Percentiles rank a stretch among this genome's conserved stretches.
These are phyloP conservation scores for Entomyzon cyanotis DNA, from an alignment of 2,113 vertebrate genomes.

Conservation along the genomic window DNA sequence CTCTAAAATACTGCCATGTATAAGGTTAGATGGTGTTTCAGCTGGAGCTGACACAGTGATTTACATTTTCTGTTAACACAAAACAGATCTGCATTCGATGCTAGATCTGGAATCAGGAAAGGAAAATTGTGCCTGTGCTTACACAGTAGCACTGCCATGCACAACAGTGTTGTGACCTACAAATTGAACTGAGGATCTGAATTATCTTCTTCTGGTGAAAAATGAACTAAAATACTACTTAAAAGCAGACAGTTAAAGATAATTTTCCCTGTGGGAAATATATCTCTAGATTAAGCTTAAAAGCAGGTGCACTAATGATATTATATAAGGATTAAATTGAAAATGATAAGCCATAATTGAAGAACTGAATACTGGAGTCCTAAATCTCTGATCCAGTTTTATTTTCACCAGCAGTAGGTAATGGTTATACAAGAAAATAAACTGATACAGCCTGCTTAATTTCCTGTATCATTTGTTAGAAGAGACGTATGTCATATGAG, in stretches of 20 bases:
- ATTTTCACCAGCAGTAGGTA: background rate
- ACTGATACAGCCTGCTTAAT: background rate
- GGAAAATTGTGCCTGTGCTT: background rate
- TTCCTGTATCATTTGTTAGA: background rate
- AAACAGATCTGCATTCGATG: background rate
- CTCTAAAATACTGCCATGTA: background rate
- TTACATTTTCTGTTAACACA: background rate
- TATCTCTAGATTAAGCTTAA: background rate
- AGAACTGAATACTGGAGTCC: background rate
- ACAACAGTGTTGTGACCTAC: background rate
- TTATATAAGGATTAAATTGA: background rate
- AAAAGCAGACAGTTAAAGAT: background rate
- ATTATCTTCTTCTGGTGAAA: background rate
- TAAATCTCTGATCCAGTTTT: background rate
- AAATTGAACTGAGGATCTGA: background rate
- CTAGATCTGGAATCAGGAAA: background rate
- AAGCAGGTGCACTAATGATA: background rate
- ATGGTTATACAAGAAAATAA: background rate
- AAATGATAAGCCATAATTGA: background rate
- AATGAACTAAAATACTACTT: background rate
- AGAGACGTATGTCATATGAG: background rate
- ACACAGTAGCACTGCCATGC: background rate
- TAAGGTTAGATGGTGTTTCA: background rate
- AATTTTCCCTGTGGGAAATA: background rate
- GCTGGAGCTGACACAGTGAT: background rate